phyloP scores from a whole-genome alignment of 1,140 invertebrate species.

The Anadara kagoshimensis region DNA sequence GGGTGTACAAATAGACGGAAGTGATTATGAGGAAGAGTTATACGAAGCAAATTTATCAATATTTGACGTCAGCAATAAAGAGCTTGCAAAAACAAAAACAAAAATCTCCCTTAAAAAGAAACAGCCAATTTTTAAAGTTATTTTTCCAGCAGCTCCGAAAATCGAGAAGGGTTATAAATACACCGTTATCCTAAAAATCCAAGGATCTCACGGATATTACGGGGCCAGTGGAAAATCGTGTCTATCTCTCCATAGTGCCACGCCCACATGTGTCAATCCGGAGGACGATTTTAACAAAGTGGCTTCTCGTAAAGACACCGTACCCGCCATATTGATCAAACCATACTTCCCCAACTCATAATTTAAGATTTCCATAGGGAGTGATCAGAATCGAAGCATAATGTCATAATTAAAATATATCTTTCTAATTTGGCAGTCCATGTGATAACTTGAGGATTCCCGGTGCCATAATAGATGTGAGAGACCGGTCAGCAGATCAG shows the following conservation, averaged over 20 bases:
- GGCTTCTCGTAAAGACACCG: slow-evolving; percentile 31
- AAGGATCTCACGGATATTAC: slow-evolving; percentile 38
- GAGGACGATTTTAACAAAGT: slow-evolving; percentile 37
- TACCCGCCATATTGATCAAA: slow-evolving; percentile 35
- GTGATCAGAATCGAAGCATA: no score
- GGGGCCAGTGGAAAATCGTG: slow-evolving; percentile 37
- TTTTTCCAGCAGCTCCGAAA: slow-evolving; percentile 32
- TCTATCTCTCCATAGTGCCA: slow-evolving; percentile 17
- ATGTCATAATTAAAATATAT: no score
- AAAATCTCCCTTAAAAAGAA: slow-evolving; percentile 33
- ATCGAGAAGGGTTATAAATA: slow-evolving; percentile 42
- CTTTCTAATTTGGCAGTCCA: no score
- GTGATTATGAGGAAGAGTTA: slow-evolving; percentile 27
- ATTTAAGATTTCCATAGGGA: no score
- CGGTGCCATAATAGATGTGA: no score
- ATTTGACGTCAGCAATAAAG: slow-evolving; percentile 34
- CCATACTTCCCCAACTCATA: neutral
- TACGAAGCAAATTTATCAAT: slow-evolving; percentile 34
- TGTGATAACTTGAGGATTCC: no score
- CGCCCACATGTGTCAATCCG: slow-evolving; percentile 26
- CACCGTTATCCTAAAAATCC: slow-evolving; percentile 38
- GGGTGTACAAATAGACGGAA: slow-evolving; percentile 39
- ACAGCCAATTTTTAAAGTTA: slow-evolving; percentile 18
- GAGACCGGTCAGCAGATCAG: no score
- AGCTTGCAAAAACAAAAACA: slow-evolving; percentile 27